phyloP scores from a whole-genome alignment of 2,113 vertebrate genomes.

The Eulemur rufifrons region DNA sequence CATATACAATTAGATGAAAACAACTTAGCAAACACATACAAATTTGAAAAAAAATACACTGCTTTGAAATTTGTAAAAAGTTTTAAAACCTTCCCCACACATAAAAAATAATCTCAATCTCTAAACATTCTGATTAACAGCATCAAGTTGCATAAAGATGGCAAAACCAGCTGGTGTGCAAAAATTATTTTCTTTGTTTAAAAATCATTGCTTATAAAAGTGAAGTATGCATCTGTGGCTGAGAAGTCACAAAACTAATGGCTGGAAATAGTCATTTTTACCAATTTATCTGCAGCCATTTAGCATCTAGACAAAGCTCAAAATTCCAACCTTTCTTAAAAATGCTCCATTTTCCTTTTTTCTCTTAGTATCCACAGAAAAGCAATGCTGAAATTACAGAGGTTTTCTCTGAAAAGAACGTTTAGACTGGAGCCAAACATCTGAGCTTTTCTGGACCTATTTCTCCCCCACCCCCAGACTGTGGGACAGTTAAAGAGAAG shows the following conservation, averaged over 20 bases:
- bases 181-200: background rate
- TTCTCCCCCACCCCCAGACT: background rate
- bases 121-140: background rate
- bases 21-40: background rate
- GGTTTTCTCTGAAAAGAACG: conserved; percentile 28
- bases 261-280: background rate
- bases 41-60: background rate
- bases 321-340: background rate
- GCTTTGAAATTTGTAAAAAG: background rate
- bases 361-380: background rate
- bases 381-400: background rate
- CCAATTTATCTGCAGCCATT: background rate
- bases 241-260: background rate
- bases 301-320: background rate
- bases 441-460: background rate
- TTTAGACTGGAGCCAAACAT: background rate
- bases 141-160: background rate
- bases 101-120: background rate
- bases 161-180: background rate
- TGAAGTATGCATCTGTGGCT: background rate
- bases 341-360: background rate
- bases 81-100: background rate
- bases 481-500: background rate
- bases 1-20: conserved; percentile 1
- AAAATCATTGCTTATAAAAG: background rate